These are phyloP conservation scores for Macheiramphus alcinus DNA, from an alignment of 2,113 vertebrate species.

Conservation along the genomic window DNA sequence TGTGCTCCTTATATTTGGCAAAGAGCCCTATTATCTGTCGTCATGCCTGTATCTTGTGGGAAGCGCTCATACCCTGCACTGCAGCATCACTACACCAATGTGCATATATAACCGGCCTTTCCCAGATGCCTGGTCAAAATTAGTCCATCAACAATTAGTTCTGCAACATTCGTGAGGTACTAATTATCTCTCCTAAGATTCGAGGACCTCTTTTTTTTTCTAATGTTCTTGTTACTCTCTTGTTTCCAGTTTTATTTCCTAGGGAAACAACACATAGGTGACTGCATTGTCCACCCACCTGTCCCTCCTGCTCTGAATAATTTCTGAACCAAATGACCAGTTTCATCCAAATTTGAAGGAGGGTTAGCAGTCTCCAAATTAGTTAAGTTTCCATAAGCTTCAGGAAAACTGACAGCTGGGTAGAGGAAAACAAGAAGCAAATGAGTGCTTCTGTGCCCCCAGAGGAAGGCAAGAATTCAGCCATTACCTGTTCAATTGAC, in stretches of 20 bases:
- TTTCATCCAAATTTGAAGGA: background rate
- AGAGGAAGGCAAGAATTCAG: background rate
- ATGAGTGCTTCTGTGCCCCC: background rate
- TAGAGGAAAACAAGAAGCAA: background rate
- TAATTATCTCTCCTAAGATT: constrained; percentile 9
- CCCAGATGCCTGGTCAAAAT: background rate
- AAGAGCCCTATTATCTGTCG: background rate
- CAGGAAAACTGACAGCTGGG: background rate
- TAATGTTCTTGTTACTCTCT: background rate
- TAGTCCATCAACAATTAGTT: background rate
- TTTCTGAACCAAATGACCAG: background rate
- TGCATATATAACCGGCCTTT: fast-evolving
- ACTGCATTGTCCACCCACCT: background rate
- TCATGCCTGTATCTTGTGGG: background rate
- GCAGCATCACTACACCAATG: background rate
- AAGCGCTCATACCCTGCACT: background rate
- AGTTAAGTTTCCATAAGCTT: background rate
- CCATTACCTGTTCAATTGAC: background rate
- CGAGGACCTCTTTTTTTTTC: background rate
- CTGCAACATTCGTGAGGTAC: background rate
- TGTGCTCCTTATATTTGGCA: background rate
- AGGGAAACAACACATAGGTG: background rate
- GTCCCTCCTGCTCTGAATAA: background rate
- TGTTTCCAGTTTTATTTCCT: background rate
- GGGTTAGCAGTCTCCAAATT: background rate